Percentiles rank a stretch among this genome's conserved stretches.
These are phyloP conservation scores for Calephelis virginiensis DNA, from an alignment of 1,140 invertebrate genomes.

Conservation along the genomic window DNA sequence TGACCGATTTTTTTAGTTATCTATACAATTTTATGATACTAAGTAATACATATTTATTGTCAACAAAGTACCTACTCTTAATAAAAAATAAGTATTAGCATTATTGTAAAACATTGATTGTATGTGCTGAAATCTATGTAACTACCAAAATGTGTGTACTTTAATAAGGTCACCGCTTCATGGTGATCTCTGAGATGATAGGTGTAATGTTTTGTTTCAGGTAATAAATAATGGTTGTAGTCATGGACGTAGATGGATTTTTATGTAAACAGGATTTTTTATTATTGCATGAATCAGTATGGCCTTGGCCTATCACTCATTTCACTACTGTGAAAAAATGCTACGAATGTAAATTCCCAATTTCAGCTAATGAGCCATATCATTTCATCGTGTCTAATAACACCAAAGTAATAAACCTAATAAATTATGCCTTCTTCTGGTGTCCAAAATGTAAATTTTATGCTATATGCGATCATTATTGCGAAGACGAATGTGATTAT, in stretches of 20 bases:
- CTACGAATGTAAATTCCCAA: neutral
- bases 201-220: neutral
- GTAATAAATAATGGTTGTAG: neutral
- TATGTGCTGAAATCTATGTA: no score
- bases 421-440: neutral
- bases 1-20: neutral
- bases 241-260: neutral
- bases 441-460: neutral
- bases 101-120: no score
- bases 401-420: neutral
- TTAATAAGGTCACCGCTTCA: no score
- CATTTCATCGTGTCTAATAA: neutral
- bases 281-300: neutral
- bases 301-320: constrained; percentile 1
- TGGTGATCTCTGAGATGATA: neutral
- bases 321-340: neutral
- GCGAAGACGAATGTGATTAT: neutral
- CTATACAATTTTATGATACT: no score
- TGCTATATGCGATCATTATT: neutral
- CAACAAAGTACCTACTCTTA: no score
- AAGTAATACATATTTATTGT: no score
- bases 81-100: no score
- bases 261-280: neutral
- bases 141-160: no score
- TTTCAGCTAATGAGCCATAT: neutral